These are phyloP conservation scores for Epinephelus coioides DNA, from an alignment of 2,797 vertebrate species.

Conservation along the genomic window DNA sequence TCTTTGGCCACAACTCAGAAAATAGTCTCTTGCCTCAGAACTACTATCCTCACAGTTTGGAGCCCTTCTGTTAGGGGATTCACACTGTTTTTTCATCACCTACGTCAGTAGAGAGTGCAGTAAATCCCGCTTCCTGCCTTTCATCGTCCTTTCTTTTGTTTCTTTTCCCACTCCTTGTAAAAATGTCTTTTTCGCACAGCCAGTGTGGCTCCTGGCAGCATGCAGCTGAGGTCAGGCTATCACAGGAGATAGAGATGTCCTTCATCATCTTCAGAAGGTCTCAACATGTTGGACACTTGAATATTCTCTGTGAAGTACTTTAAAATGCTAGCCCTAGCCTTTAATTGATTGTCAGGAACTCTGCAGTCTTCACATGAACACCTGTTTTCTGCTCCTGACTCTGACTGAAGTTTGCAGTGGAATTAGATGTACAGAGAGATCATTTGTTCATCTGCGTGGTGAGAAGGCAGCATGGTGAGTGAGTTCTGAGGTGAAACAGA, in stretches of 20 bases:
- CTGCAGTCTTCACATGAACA: background rate
- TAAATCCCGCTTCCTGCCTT: background rate
- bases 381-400: background rate
- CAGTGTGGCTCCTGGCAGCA: conserved; percentile 1
- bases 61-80: background rate
- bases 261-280: conserved; percentile 11
- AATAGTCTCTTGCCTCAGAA: background rate
- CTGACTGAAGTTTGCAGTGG: background rate
- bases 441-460: background rate
- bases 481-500: background rate
- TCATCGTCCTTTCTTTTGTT: background rate
- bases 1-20: conserved; percentile 7
- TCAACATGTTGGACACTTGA: conserved; percentile 6
- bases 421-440: background rate
- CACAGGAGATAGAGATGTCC: conserved; percentile 6
- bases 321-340: conserved; percentile 10
- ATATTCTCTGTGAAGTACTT: conserved; percentile 6
- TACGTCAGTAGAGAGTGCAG: background rate
- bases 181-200: conserved; percentile 21
- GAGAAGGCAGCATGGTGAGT: background rate
- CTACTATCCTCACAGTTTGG: background rate
- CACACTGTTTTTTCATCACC: background rate
- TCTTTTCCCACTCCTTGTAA: background rate
- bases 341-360: conserved; percentile 32
- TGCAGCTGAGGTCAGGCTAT: conserved; percentile 6